Base-by-base conservation (phyloP, 2,797 vertebrate genomes). In the Phoxinus dragarum region DNA sequence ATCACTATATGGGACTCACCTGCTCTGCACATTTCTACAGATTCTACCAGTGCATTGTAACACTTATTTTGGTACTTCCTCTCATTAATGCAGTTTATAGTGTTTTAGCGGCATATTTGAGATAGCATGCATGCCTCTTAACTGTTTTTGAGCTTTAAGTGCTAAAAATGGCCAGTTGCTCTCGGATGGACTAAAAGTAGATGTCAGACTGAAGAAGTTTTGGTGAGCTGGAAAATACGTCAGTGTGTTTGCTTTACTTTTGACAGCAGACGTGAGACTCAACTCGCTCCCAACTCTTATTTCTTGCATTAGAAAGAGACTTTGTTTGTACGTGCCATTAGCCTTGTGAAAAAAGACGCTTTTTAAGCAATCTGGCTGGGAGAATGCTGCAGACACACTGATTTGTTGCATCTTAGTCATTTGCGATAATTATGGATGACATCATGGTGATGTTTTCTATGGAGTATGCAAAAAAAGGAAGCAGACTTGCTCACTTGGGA, bases 341-440 rank as follows among this genome's bases (percentile, higher is more conserved):
- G 86, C 42, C 85, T 81, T 89, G 91, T 94, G 93, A 93, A 94
- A 92, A 92, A 90, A 88, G 89, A 80, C 83, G 88, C 89, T 90
- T 94, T 94, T 94, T 94, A 93, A 92, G 91, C 88, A 87, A 49
- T 90, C 86, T 44, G 89, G 72, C 77, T 66, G 82, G 19, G 34
- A 47, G 42, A 87, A 84, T 75, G 81, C 72, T 69, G 81, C 80
- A 94, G 89, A 89, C 89, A 87, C 88, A 82, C 87, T 80, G 78
- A 89, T 85, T 74, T 81, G 90, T 94, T 90, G 90, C 92, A 87
- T 87, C 59, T 54, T 87, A 86, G 61, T 89, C 67, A 90, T 93
- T 88, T 85, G 76, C 85, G 90, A 93, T 93, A 93, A 93, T 93
- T 89, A 89, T 56, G 23, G 75, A 84, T 93, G 91, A 93, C 91